phyloP scores from a whole-genome alignment of 2,888 invertebrate genomes.

The Podabrus alpinus region DNA sequence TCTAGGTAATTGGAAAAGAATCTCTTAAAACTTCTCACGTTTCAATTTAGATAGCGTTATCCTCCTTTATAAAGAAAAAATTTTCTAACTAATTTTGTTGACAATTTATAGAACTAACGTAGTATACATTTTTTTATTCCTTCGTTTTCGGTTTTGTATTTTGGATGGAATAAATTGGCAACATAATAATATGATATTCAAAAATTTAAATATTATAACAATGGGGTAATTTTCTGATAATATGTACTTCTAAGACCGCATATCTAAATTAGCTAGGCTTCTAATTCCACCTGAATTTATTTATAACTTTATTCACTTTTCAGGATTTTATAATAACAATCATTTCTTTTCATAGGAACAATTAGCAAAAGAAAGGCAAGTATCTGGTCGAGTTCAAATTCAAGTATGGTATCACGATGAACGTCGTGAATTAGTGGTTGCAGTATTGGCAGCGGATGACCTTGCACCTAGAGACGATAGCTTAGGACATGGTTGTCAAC shows the following conservation, averaged over 20 bases:
- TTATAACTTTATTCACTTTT: not conserved
- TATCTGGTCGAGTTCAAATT: constrained; percentile 80
- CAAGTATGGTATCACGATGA: constrained; percentile 90
- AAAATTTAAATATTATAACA: too few relatives aligned
- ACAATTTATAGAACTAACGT: not conserved
- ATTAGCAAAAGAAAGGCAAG: constrained; percentile 73
- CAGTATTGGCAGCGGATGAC: constrained; percentile 85
- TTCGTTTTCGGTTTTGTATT: not conserved
- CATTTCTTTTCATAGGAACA: constrained; percentile 62
- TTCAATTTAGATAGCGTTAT: not conserved
- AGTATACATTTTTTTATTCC: too few relatives aligned
- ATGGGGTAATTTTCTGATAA: too few relatives aligned
- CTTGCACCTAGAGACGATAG: constrained; percentile 78
- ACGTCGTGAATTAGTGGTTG: constrained; percentile 79
- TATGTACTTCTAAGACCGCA: too few relatives aligned
- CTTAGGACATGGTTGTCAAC: constrained; percentile 74
- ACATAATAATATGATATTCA: too few relatives aligned
- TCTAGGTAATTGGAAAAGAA: not conserved
- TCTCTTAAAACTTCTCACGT: not conserved
- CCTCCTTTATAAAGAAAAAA: not conserved
- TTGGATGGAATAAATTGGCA: not conserved
- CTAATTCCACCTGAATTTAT: not conserved
- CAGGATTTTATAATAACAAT: not conserved
- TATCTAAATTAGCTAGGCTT: too few relatives aligned
- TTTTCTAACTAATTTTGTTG: not conserved